Evolutionary conservation across 2,113 vertebrate species (phyloP).

Genomic region (Pyrgilauda ruficollis): DNA sequence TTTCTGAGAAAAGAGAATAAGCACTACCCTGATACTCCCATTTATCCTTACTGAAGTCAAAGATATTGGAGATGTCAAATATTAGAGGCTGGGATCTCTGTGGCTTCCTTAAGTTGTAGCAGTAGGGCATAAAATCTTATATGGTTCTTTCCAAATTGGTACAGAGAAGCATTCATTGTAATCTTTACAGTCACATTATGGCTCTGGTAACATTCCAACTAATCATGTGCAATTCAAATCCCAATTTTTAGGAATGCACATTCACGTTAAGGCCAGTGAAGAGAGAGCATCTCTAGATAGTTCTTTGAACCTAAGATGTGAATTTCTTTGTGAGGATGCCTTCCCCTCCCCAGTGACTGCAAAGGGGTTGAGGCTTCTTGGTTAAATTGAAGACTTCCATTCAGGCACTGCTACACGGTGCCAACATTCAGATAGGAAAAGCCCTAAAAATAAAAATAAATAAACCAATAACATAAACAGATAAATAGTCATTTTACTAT

Average conservation of each 20-base stretch:
- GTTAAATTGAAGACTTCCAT: not conserved
- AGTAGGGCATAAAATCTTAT: not conserved
- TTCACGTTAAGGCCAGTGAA: not conserved
- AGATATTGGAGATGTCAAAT: not conserved
- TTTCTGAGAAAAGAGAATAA: not conserved
- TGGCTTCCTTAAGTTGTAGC: not conserved
- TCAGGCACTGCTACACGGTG: accelerated
- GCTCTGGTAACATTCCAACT: not conserved
- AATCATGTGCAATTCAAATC: not conserved
- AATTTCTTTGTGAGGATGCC: not conserved
- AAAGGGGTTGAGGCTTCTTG: not conserved
- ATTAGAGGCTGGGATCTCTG: not conserved
- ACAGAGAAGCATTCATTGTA: not conserved
- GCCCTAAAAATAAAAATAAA: not conserved
- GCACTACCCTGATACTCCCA: not conserved
- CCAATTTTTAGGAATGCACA: not conserved
- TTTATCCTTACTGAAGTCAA: not conserved
- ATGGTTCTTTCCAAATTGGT: not conserved
- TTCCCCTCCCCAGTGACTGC: not conserved
- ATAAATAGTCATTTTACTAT: not conserved
- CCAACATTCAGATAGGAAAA: not conserved
- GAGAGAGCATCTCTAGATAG: not conserved
- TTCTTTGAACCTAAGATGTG: not conserved
- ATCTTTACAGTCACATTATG: not conserved
- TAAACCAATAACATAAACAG: not conserved